Base-by-base conservation (phyloP, 2,888 invertebrate species). In the Cheilosia vernalis region DNA sequence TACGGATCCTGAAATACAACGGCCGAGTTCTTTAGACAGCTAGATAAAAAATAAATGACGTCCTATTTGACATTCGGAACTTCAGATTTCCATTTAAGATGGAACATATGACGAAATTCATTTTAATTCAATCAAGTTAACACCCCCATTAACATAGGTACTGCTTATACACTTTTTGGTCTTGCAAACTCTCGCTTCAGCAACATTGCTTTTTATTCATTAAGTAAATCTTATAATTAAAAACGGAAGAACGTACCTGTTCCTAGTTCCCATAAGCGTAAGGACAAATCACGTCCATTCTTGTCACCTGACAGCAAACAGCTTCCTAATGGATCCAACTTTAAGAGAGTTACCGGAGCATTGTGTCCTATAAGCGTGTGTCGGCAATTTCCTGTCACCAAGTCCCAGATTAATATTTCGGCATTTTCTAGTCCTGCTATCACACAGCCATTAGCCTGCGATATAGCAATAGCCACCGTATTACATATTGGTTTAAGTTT, bases 401-500 rank as follows among this genome's bases (percentile, higher is more conserved):
- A 93, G 91, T 97, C 97, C 97, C 97, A 97, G 30, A 97, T 96
- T 69, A 97, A 92, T 87, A 97, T 95, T 90, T 96, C 94, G 27
- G 96, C 95, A 90, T 97, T 97, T 87, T 96, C 96, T 9, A 97
- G 93, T 0, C 96, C 97, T 24, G 96, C 96, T 67, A 97, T 95
- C 33, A 97, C 97, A 90, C 96, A 96, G 84, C 96, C 95, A 89
- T 96, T 96, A 82, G 94, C 94, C 21, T 97, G 96, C 89, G 97
- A 96, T 91, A 97, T 97, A 88, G 96, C 96, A 88, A 97, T 93
- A n/a, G 97, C 95, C 5, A 95, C 96, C 2, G 96, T 96, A 92
- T 96, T 96, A 87, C 95, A 95, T 30, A 95, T 95, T 1, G 97
- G 97, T 92, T 97, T 97, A 96, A 97, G 97, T 92, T 97, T 97